A percentile compares a stretch with the other conserved stretches of the same genome.
Conservation (phyloP, 2,888 invertebrate genomes). For the Byasa hedistus region DNA sequence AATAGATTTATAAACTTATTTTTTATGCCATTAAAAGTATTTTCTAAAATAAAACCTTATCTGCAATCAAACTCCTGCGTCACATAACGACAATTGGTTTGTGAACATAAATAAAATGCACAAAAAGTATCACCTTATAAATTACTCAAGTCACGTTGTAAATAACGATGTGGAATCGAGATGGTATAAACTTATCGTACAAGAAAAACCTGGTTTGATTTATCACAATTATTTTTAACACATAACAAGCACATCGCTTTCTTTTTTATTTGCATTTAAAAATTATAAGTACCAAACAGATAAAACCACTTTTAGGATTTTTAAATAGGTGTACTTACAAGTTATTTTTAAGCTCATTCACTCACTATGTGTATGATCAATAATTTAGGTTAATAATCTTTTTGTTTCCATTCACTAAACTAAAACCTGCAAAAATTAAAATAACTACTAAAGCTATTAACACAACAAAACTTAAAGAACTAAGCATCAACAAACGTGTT, state of each 20-base stretch:
- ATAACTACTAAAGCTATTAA: too few relatives aligned
- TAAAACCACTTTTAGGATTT: not conserved
- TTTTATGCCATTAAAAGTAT: too few relatives aligned
- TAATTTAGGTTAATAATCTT: too few relatives aligned
- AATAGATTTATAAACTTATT: too few relatives aligned
- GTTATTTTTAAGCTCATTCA: not conserved
- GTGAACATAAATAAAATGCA: not conserved
- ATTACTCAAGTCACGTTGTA: conserved; percentile 6
- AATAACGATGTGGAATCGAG: conserved; percentile 1
- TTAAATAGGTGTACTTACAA: not conserved
- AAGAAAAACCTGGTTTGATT: conserved; percentile 16
- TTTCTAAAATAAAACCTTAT: not conserved
- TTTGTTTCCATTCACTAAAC: too few relatives aligned
- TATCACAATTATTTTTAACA: conserved; percentile 11
- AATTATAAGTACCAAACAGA: not conserved
- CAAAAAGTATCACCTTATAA: conserved; percentile 17
- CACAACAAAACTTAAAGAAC: too few relatives aligned
- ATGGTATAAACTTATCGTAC: conserved; percentile 9
- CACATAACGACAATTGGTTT: not conserved
- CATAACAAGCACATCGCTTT: conserved; percentile 9
- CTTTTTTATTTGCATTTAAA: not conserved
- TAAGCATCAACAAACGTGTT: too few relatives aligned
- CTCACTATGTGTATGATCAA: too few relatives aligned
- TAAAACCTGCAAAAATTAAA: too few relatives aligned
- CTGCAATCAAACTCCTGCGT: not conserved